These are phyloP conservation scores for Drosophila trichaetosa DNA, from an alignment of 2,888 invertebrate genomes.

Conservation along the genomic window DNA sequence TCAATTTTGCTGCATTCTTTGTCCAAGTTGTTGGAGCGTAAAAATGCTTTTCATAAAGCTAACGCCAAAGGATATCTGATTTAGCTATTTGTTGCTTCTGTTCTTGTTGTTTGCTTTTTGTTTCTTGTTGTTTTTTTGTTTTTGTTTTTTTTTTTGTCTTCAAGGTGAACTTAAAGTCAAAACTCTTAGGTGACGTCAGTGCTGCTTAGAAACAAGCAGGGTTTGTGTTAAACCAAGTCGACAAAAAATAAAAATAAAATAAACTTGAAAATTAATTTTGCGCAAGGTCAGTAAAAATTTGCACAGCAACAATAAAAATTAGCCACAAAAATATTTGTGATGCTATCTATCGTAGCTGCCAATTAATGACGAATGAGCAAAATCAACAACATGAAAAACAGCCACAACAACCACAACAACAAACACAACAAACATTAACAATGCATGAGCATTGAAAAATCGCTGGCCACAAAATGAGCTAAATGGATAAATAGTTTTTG, in stretches of 20 bases:
- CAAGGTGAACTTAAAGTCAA: constrained; percentile 69
- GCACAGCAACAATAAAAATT: constrained; percentile 32
- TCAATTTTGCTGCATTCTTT: constrained; percentile 55
- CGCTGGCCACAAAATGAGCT: constrained; percentile 71
- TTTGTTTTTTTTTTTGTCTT: not conserved
- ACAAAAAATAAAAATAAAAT: not conserved
- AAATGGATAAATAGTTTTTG: constrained; percentile 78
- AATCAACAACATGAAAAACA: constrained; percentile 36
- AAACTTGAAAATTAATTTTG: constrained; percentile 45
- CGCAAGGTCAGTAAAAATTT: constrained; percentile 73
- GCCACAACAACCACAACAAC: constrained; percentile 24
- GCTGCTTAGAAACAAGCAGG: constrained; percentile 15
- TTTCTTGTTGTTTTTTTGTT: not conserved
- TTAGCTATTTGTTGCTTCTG: constrained; percentile 30
- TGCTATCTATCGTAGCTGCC: constrained; percentile 64
- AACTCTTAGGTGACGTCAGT: constrained; percentile 29
- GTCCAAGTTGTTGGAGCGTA: constrained; percentile 65
- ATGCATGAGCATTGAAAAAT: constrained; percentile 55
- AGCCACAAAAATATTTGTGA: constrained; percentile 40
- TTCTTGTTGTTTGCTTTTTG: constrained; percentile 12
- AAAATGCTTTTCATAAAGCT: constrained; percentile 67
- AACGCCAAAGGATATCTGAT: constrained; percentile 63
- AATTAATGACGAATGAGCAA: constrained; percentile 70
- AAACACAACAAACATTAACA: constrained; percentile 31
- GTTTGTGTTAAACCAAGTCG: constrained; percentile 15